Evolutionary conservation across 2,888 invertebrate genomes (phyloP).

Genomic region (Leptinotarsa peninsularis): DNA sequence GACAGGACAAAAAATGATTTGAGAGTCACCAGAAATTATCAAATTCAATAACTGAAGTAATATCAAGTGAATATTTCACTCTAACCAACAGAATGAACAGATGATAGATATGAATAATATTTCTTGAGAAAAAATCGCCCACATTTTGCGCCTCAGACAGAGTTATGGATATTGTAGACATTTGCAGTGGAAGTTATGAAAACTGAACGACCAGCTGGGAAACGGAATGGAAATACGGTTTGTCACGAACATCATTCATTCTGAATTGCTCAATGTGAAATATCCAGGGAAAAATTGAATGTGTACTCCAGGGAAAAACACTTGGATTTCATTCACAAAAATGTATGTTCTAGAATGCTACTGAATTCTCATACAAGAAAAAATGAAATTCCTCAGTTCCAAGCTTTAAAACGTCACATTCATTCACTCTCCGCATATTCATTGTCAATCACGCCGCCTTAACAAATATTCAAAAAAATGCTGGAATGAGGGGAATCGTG

Average conservation of each 20-base stretch:
- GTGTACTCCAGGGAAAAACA: background rate
- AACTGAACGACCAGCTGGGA: background rate
- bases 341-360: too few relatives aligned
- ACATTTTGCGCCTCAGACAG: background rate
- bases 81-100: background rate
- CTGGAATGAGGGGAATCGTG: too few relatives aligned
- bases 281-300: background rate
- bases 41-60: too few relatives aligned
- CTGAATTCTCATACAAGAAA: too few relatives aligned
- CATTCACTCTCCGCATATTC: too few relatives aligned
- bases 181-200: conserved; percentile 8
- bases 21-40: too few relatives aligned
- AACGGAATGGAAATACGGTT: background rate
- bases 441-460: too few relatives aligned
- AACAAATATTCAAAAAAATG: too few relatives aligned
- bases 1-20: too few relatives aligned
- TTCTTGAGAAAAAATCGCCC: background rate
- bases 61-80: background rate
- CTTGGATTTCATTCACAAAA: background rate
- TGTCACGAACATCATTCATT: conserved; percentile 3
- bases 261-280: background rate
- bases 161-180: conserved; percentile 1
- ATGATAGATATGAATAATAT: background rate
- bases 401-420: too few relatives aligned
- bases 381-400: too few relatives aligned